Evolutionary conservation across 2,888 invertebrate genomes (phyloP).

Genomic region (Colletes collaris): DNA sequence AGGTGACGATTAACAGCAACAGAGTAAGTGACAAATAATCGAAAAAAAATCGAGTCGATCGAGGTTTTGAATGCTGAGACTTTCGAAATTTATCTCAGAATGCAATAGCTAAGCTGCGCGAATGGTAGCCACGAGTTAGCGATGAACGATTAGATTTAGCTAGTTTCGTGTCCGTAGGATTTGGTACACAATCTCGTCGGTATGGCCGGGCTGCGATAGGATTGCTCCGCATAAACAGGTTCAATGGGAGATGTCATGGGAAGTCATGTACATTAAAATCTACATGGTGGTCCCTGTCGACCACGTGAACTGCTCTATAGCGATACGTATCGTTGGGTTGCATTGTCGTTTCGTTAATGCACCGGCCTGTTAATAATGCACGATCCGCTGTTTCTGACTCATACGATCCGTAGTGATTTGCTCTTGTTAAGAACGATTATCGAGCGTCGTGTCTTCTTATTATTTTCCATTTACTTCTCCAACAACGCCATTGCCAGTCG

Average conservation of each 20-base stretch:
- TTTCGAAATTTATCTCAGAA: background rate
- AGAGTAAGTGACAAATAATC: too few relatives aligned
- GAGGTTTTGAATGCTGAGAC: background rate
- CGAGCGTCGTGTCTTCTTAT: background rate
- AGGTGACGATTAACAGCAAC: too few relatives aligned
- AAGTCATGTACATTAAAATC: constrained; percentile 45
- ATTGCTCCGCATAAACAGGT: constrained; percentile 42
- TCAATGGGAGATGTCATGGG: constrained; percentile 57
- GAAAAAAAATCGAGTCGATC: too few relatives aligned
- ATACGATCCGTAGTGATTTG: constrained; percentile 32
- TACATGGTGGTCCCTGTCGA: constrained; percentile 56
- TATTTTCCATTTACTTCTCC: background rate
- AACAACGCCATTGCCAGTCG: constrained; percentile 3
- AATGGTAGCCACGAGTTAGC: constrained; percentile 17
- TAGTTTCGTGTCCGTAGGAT: constrained; percentile 30
- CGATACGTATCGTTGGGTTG: constrained; percentile 42
- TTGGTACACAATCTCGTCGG: constrained; percentile 26
- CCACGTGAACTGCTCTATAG: constrained; percentile 35
- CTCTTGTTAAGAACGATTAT: constrained; percentile 20
- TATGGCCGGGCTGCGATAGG: constrained; percentile 26
- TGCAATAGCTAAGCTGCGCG: constrained; percentile 22
- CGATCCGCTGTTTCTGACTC: constrained; percentile 9
- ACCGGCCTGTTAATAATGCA: constrained; percentile 33
- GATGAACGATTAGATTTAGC: constrained; percentile 51
- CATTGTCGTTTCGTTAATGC: constrained; percentile 44